phyloP scores from a whole-genome alignment of 2,113 vertebrate genomes.

The Taxidea taxus region DNA sequence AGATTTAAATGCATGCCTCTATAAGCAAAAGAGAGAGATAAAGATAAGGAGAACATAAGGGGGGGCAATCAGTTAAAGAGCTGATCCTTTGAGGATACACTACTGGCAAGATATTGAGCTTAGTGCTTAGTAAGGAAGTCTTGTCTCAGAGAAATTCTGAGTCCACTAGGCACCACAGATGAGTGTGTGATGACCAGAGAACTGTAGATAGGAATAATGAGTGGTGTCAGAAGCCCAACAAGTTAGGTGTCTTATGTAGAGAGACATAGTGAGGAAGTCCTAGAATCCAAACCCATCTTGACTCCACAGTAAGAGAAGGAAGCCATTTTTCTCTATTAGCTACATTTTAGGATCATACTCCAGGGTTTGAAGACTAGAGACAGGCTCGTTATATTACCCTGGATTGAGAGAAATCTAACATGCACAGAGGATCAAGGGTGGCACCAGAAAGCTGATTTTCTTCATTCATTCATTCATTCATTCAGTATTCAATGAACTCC shows the following conservation, averaged over 20 bases:
- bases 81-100: background rate
- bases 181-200: background rate
- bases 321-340: background rate
- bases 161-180: background rate
- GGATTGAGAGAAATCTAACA: background rate
- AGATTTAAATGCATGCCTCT: background rate
- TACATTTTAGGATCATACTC: background rate
- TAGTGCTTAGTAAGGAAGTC: background rate
- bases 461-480: background rate
- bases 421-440: background rate
- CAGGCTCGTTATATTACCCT: background rate
- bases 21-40: background rate
- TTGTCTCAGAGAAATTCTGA: background rate
- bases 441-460: background rate
- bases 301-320: background rate
- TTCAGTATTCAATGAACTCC: background rate
- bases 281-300: background rate
- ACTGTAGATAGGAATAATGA: background rate
- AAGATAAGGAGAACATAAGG: background rate
- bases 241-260: background rate
- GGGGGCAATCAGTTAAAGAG: background rate
- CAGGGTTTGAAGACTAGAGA: background rate
- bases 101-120: background rate
- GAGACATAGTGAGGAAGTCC: background rate
- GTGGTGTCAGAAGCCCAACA: background rate